phyloP scores from a whole-genome alignment of 1,140 invertebrate genomes.

The Lordiphosa collinella region DNA sequence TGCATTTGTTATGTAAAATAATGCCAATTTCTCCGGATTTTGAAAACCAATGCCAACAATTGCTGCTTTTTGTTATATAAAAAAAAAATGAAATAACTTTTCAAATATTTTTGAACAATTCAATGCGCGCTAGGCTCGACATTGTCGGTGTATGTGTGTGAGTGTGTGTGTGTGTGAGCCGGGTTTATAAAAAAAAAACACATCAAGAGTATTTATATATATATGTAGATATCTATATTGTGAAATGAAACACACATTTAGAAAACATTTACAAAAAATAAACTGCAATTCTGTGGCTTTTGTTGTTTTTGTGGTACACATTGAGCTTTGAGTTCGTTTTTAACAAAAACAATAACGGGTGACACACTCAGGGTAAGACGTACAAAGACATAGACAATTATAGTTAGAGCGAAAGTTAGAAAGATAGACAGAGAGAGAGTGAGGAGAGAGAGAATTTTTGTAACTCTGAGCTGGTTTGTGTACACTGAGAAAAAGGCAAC shows the following conservation, averaged over 20 bases:
- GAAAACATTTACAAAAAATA: constrained; percentile 46
- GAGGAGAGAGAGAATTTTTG: constrained; percentile 29
- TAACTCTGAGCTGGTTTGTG: constrained; percentile 20
- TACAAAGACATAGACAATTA: constrained; percentile 57
- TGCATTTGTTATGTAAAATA: constrained; percentile 49
- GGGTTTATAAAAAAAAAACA: constrained; percentile 9
- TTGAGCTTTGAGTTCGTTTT: constrained; percentile 13
- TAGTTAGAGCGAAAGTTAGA: constrained; percentile 33
- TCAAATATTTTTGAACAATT: constrained; percentile 73
- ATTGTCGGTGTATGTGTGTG: constrained; percentile 13
- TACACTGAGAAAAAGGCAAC: constrained; percentile 37
- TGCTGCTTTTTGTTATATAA: constrained; percentile 29
- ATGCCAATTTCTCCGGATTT: constrained; percentile 55
- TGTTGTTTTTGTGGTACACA: constrained; percentile 39
- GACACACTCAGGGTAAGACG: constrained; percentile 55
- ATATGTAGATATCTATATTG: constrained; percentile 46
- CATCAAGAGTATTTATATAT: constrained; percentile 5
- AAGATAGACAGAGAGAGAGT: constrained; percentile 30
- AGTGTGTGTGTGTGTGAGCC: neutral
- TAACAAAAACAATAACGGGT: neutral
- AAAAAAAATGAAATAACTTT: constrained; percentile 21
- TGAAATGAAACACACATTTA: constrained; percentile 60
- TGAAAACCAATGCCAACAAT: constrained; percentile 76
- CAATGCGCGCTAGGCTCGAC: constrained; percentile 55
- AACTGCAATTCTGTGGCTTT: constrained; percentile 25